Evolutionary conservation across 2,113 vertebrate species (phyloP).

Genomic region (Lamprotornis superbus): DNA sequence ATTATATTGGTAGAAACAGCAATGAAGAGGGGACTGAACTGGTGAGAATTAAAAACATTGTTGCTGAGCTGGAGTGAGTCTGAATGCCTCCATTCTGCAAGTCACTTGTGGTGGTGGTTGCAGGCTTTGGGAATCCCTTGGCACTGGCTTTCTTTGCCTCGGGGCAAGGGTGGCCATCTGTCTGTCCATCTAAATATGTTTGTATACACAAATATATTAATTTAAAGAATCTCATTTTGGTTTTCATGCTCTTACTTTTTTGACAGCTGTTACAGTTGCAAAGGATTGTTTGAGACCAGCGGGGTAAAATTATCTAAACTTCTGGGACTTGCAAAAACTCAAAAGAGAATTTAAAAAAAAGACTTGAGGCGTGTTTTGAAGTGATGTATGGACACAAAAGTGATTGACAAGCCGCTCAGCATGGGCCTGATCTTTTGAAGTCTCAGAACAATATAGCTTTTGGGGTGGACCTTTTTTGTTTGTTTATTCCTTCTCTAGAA

Average conservation of each 20-base stretch:
- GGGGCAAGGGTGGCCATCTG: not conserved
- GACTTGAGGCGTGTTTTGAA: not conserved
- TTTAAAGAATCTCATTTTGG: not conserved
- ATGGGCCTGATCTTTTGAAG: not conserved
- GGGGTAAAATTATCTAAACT: not conserved
- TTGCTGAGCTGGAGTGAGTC: not conserved
- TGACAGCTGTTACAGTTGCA: not conserved
- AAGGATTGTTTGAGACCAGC: not conserved
- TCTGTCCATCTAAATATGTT: not conserved
- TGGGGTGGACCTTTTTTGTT: not conserved
- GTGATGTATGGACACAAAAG: not conserved
- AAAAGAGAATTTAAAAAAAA: not conserved
- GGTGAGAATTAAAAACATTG: not conserved
- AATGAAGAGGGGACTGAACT: accelerated
- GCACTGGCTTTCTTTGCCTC: not conserved
- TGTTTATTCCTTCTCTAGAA: not conserved
- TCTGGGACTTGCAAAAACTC: not conserved
- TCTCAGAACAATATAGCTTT: not conserved
- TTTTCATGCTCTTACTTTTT: not conserved
- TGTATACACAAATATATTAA: not conserved
- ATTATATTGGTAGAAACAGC: not conserved
- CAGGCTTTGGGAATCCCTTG: not conserved
- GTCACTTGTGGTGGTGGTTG: not conserved
- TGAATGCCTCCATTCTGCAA: not conserved
- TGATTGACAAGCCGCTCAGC: not conserved